Conservation (phyloP, 2,797 vertebrate species). For the Clarias pachynema region DNA sequence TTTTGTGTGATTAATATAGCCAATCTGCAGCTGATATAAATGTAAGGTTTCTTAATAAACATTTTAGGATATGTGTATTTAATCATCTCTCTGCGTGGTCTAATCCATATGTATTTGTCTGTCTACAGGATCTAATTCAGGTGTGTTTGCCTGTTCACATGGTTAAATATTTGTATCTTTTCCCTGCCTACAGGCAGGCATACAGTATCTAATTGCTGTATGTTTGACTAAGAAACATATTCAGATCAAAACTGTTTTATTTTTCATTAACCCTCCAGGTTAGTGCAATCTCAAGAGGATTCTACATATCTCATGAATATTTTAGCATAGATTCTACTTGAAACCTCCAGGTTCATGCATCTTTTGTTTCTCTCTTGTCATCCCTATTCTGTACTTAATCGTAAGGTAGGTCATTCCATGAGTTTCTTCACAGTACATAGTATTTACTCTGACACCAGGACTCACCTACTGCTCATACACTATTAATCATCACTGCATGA, state of each 20-base stretch:
- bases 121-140: slow-evolving; percentile 7
- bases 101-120: background rate
- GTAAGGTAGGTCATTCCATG: background rate
- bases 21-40: background rate
- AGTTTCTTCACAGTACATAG: background rate
- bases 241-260: slow-evolving; percentile 4
- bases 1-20: background rate
- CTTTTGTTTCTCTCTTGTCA: background rate
- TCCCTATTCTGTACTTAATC: background rate
- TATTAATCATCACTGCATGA: background rate
- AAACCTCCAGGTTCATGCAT: background rate
- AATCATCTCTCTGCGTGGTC: background rate
- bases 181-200: background rate
- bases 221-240: background rate
- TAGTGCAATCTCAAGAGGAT: background rate
- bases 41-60: background rate
- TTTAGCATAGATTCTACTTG: slow-evolving; percentile 1
- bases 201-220: background rate
- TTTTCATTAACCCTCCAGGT: slow-evolving; percentile 1
- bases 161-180: background rate
- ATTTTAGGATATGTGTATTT: slow-evolving; percentile 15
- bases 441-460: background rate
- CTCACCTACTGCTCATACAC: background rate
- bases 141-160: background rate
- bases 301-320: slow-evolving; percentile 12